These are phyloP conservation scores for Oryzias curvinotus DNA, from an alignment of 2,113 vertebrate species.

Conservation along the genomic window DNA sequence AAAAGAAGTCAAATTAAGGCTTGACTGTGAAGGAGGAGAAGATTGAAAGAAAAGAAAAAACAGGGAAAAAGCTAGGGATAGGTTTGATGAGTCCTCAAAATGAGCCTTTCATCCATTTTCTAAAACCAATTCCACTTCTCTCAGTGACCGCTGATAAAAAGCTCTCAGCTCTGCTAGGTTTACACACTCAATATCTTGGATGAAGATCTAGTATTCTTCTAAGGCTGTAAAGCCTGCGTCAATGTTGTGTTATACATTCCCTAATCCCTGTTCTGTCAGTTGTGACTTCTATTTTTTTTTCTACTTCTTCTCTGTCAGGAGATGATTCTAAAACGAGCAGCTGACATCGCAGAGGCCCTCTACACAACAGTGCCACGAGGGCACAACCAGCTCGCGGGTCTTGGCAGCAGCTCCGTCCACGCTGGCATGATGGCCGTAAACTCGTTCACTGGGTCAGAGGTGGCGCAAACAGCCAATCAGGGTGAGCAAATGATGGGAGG, in stretches of 20 bases:
- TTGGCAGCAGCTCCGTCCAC: slow-evolving; percentile 69
- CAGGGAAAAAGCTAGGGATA: slow-evolving; percentile 27
- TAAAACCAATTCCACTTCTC: slow-evolving; percentile 54
- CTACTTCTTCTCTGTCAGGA: slow-evolving; percentile 80
- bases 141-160: slow-evolving; percentile 55
- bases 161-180: slow-evolving; percentile 44
- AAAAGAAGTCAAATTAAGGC: slow-evolving; percentile 16
- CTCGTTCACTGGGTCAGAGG: slow-evolving; percentile 74
- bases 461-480: slow-evolving; percentile 75
- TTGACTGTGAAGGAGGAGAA: slow-evolving; percentile 12
- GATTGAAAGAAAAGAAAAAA: slow-evolving; percentile 5
- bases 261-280: slow-evolving; percentile 32
- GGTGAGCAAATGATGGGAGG: slow-evolving; percentile 55
- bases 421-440: slow-evolving; percentile 77
- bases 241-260: slow-evolving; percentile 3
- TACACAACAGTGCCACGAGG: slow-evolving; percentile 91
- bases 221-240: slow-evolving; percentile 26
- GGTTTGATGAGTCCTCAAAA: slow-evolving; percentile 49
- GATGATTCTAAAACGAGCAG: slow-evolving; percentile 93
- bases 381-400: slow-evolving; percentile 85
- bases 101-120: slow-evolving; percentile 54
- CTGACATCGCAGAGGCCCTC: slow-evolving; percentile 92
- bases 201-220: slow-evolving; percentile 36
- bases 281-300: slow-evolving; percentile 18
- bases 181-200: slow-evolving; percentile 42